Conservation (phyloP, 2,888 invertebrate species). For the Amiota mariae region DNA sequence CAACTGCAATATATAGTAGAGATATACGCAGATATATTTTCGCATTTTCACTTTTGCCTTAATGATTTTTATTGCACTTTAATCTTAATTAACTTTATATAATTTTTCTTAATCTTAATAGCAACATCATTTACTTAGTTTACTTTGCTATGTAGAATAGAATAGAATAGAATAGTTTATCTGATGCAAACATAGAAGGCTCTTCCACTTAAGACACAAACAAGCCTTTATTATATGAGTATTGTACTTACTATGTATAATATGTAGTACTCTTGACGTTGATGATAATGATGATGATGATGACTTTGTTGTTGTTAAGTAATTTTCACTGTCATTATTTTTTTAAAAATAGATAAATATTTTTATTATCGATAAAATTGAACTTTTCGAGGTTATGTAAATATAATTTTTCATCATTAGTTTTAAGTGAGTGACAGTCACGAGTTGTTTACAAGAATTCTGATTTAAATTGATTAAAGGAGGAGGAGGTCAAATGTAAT, state of each 20-base stretch:
- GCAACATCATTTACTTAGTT: not conserved
- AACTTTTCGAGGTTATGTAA: slow-evolving; percentile 19
- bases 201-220: too few species aligned
- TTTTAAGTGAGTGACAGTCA: too few species aligned
- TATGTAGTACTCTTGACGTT: not conserved
- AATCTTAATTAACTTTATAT: not conserved
- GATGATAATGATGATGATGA: slow-evolving; percentile 4
- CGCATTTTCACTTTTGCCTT: not conserved
- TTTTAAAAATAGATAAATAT: slow-evolving; percentile 8
- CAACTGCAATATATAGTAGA: too few species aligned
- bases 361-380: slow-evolving; percentile 8
- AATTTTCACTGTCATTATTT: too few species aligned
- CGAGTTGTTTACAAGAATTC: too few species aligned
- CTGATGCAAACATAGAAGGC: too few species aligned
- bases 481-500: too few species aligned
- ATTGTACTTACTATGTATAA: too few species aligned
- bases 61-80: not conserved
- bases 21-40: not conserved
- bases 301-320: not conserved
- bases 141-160: too few species aligned
- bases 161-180: too few species aligned
- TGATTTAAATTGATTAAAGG: too few species aligned
- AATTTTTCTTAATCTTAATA: not conserved
- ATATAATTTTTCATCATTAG: slow-evolving; percentile 16
- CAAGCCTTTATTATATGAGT: too few species aligned